Percentiles rank a stretch among this genome's conserved stretches.
Evolutionary conservation across 2,113 vertebrate genomes (phyloP).

Genomic region (Pseudonaja textilis): DNA sequence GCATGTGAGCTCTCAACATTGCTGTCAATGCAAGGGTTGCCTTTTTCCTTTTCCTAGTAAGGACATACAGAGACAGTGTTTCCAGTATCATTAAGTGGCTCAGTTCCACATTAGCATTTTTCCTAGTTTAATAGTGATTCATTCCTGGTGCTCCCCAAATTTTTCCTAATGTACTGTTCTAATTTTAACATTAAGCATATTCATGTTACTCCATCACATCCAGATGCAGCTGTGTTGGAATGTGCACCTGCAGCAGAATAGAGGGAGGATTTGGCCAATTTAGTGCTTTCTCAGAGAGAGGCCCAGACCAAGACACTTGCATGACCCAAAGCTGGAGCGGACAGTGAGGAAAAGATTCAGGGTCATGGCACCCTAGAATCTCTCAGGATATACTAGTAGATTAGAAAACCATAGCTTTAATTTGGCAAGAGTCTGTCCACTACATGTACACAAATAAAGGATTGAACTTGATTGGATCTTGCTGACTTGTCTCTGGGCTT

Average conservation of each 20-base stretch:
- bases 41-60: background rate
- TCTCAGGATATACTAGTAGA: background rate
- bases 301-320: background rate
- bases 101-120: background rate
- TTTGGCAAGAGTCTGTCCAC: background rate
- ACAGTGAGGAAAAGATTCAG: background rate
- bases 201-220: background rate
- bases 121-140: background rate
- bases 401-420: background rate
- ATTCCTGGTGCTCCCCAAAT: background rate
- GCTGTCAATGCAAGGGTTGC: background rate
- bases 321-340: background rate
- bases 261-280: background rate
- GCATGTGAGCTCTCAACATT: background rate
- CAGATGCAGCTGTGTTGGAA: background rate
- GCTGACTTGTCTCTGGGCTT: background rate
- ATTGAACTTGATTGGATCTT: background rate
- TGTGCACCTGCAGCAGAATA: background rate
- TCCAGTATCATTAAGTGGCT: background rate
- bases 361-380: background rate
- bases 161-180: background rate
- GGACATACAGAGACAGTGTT: background rate
- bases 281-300: background rate
- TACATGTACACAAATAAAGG: background rate
- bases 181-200: background rate